Base-by-base conservation (phyloP, 2,888 invertebrate genomes). In the Idaea straminata region DNA sequence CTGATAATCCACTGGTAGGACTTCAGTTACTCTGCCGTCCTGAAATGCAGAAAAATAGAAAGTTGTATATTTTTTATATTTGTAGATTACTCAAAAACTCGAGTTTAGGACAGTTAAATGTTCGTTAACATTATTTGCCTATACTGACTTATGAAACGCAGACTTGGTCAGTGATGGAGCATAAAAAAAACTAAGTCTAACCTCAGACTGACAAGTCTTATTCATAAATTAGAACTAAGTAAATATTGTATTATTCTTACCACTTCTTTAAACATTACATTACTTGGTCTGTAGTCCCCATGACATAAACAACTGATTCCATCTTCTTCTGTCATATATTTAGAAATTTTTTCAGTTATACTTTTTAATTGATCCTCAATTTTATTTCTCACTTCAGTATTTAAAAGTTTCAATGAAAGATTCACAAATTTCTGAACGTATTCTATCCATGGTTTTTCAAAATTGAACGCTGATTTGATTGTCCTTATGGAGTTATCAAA, bases 1-100 rank as follows among this genome's bases (percentile, higher is more conserved):
- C 62, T 88, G 87, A 58, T 80, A 88, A 67, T 88, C 88, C 0
- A 83, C 73, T 35, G 79, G 72, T 35, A 85, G 74, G 0, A 84
- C 73, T 63, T 85, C 80, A 0, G 66, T 64, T 35, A 80, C 66
- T 61, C 74, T 72, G 16, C 77, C 81, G 5, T 83, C 66, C 86
- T 87, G 74, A 61, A 79, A 80, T 64, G 34, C 66, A 57, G 57
- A 66, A 36, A 65, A 66, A 58, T 35, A 38, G n/a, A 62, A 61
- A 57, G 61, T 61, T 59, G 5, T 25, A 25, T 25, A 25, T 25
- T 25, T 25, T 25, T 25, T 25, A 25, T 25, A 25, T 25, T 25
- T 25, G 25, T 25, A 25, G 25, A 1, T 25, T 25, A 3, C 25
- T 25, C 25, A 25, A n/a, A n/a, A n/a, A 25, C 25, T 25, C 25